Evolutionary conservation across 2,797 vertebrate genomes (phyloP).

Genomic region (Myiothlypis chrysogaster): DNA sequence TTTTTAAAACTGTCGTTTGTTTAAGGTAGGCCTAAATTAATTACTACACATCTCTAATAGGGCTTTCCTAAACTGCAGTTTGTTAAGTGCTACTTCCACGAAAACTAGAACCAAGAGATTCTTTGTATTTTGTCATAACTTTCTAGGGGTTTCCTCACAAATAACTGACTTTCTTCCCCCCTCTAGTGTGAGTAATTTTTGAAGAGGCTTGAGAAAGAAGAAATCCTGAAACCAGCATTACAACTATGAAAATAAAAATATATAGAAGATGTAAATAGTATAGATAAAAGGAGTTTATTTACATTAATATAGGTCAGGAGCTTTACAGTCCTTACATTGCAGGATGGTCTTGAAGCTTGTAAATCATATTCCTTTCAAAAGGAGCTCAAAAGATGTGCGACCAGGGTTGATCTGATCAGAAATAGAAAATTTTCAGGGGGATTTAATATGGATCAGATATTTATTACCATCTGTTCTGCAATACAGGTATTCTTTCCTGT

Average conservation of each 20-base stretch:
- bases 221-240: neutral
- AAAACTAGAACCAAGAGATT: neutral
- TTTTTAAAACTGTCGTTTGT: neutral
- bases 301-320: neutral
- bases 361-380: neutral
- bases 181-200: neutral
- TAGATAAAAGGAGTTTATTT: neutral
- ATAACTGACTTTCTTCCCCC: neutral
- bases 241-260: neutral
- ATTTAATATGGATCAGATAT: neutral
- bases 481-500: neutral
- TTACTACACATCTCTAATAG: neutral
- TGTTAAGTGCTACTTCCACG: neutral
- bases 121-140: neutral
- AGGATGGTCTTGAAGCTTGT: neutral
- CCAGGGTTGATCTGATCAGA: neutral
- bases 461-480: neutral
- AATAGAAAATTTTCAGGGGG: neutral
- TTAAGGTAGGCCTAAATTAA: neutral
- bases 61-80: neutral
- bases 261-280: neutral
- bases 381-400: neutral
- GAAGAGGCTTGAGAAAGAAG: neutral
- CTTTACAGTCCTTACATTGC: neutral
- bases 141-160: neutral